Evolutionary conservation across 2,113 vertebrate genomes (phyloP).

Genomic region (Nothobranchius kuhntae): DNA sequence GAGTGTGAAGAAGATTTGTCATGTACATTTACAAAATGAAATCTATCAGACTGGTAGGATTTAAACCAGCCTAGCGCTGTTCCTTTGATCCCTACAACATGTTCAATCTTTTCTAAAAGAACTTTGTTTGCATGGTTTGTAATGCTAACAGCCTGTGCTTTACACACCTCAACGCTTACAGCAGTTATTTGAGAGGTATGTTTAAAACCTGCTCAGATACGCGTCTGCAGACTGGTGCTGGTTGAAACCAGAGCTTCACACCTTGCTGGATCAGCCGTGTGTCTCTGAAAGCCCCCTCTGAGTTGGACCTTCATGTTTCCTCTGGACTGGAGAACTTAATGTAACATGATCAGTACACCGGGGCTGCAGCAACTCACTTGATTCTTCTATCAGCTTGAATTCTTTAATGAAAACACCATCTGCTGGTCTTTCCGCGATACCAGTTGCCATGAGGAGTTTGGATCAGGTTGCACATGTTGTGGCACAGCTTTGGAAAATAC

Average conservation of each 20-base stretch:
- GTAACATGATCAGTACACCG: conserved; percentile 62
- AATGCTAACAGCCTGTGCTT: background rate
- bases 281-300: background rate
- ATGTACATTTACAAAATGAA: no score
- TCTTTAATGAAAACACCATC: conserved; percentile 80
- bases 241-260: conserved; percentile 1
- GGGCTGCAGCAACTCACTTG: conserved; percentile 50
- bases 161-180: conserved; percentile 13
- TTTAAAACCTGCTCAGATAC: conserved; percentile 1
- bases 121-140: background rate
- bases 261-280: background rate
- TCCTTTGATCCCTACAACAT: no score
- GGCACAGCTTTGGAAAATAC: conserved; percentile 53
- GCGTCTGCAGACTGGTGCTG: conserved; percentile 9
- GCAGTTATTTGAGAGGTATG: conserved; percentile 9
- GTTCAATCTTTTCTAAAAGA: no score
- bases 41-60: no score
- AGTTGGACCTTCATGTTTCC: conserved; percentile 4
- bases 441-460: conserved; percentile 62
- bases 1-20: no score
- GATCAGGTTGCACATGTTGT: conserved; percentile 48
- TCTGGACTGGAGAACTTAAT: conserved; percentile 31
- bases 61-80: no score
- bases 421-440: conserved; percentile 52
- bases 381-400: conserved; percentile 67